Conservation (phyloP, 2,888 invertebrate species). For the Apotomis capreana region DNA sequence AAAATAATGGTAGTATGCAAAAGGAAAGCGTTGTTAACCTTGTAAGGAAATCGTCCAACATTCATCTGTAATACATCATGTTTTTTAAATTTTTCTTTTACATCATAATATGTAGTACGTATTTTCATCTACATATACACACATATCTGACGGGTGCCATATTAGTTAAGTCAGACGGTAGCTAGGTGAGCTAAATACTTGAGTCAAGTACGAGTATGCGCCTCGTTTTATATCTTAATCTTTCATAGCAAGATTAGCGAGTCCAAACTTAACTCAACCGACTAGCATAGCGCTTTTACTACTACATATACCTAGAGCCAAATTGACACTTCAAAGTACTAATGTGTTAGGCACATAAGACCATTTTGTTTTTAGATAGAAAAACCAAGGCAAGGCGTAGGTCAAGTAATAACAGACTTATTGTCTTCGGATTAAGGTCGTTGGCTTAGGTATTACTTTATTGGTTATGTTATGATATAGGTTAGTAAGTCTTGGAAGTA, state of each 20-base stretch:
- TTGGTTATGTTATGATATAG: neutral
- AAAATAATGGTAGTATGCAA: too few species aligned
- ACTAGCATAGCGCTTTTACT: neutral
- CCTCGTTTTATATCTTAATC: neutral
- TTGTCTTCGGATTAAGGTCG: slow-evolving; percentile 17
- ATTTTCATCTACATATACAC: too few species aligned
- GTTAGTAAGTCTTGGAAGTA: slow-evolving; percentile 5
- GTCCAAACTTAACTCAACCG: slow-evolving; percentile 1
- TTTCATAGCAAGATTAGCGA: neutral
- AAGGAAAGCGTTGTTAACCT: too few species aligned
- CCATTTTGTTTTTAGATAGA: neutral
- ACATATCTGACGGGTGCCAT: too few species aligned
- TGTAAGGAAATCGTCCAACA: too few species aligned
- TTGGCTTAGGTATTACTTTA: neutral
- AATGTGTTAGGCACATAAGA: neutral
- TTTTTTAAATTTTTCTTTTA: too few species aligned
- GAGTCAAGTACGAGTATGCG: neutral
- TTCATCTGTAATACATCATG: too few species aligned
- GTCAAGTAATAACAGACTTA: slow-evolving; percentile 17
- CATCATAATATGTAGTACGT: too few species aligned
- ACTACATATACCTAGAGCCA: neutral
- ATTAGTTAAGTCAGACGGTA: neutral
- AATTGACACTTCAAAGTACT: neutral
- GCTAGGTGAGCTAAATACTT: neutral
- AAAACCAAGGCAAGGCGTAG: slow-evolving; percentile 2